Conservation (phyloP, 2,888 invertebrate species). For the Malthinus flaveolus region DNA sequence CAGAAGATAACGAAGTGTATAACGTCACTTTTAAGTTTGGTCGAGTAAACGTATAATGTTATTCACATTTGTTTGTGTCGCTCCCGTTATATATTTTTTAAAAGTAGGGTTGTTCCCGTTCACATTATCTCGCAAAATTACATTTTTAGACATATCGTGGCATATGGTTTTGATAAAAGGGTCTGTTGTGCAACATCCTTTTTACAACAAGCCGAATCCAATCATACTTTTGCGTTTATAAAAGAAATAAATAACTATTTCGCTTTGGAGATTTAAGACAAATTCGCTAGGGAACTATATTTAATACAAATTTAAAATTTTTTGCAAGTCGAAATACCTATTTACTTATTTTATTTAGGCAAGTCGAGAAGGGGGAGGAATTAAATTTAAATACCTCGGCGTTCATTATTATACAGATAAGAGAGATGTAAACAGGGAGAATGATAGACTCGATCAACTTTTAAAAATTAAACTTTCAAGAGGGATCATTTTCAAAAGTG, state of each 20-base stretch:
- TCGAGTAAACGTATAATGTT: constrained; percentile 54
- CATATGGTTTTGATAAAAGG: constrained; percentile 54
- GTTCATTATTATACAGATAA: constrained; percentile 10
- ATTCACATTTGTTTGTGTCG: constrained; percentile 57
- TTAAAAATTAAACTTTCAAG: constrained; percentile 39
- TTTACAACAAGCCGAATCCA: constrained; percentile 21
- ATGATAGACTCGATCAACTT: constrained; percentile 39
- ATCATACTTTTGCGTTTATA: constrained; percentile 19
- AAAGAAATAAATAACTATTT: constrained; percentile 26
- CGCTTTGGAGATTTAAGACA: constrained; percentile 19
- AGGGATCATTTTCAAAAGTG: constrained; percentile 36
- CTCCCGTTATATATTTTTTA: constrained; percentile 39
- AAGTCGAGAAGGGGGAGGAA: constrained; percentile 11
- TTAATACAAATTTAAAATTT: constrained; percentile 21
- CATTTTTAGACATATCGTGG: constrained; percentile 52
- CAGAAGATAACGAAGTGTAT: constrained; percentile 16
- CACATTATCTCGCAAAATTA: constrained; percentile 53
- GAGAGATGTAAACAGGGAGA: constrained; percentile 3
- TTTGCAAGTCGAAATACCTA: no score
- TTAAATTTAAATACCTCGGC: constrained; percentile 10
- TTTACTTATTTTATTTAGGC: not conserved
- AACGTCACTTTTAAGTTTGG: constrained; percentile 38
- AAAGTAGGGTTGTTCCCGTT: constrained; percentile 48
- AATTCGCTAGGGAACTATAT: constrained; percentile 24
- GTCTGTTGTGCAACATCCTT: constrained; percentile 22